Percentiles rank a stretch among this genome's conserved stretches.
These are phyloP conservation scores for Taxidea taxus DNA, from an alignment of 2,113 vertebrate species.

Conservation along the genomic window DNA sequence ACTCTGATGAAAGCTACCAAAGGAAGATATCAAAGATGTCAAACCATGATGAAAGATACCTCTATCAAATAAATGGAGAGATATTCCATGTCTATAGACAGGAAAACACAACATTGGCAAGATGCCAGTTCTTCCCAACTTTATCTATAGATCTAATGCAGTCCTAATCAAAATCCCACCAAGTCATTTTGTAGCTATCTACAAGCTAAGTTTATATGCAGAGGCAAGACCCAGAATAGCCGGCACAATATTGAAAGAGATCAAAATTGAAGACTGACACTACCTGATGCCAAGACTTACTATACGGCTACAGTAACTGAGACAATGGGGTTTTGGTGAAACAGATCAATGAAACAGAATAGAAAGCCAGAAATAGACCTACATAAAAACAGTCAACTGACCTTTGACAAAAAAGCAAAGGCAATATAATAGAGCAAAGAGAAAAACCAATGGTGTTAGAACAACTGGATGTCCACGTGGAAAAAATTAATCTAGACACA, in stretches of 20 bases:
- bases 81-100: neutral
- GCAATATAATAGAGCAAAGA: neutral
- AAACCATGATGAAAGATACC: neutral
- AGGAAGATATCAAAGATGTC: neutral
- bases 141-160: neutral
- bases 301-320: neutral
- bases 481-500: neutral
- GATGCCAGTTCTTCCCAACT: neutral
- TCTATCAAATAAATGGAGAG: neutral
- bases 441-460: neutral
- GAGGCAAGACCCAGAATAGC: neutral
- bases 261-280: neutral
- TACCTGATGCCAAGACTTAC: neutral
- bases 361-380: neutral
- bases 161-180: neutral
- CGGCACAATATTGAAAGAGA: neutral
- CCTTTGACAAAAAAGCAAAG: neutral
- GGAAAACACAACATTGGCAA: neutral
- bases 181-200: neutral
- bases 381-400: neutral
- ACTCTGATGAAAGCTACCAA: neutral
- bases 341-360: neutral
- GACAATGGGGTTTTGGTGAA: neutral
- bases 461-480: neutral
- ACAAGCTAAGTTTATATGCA: neutral